Base-by-base conservation (phyloP, 2,888 invertebrate species). In the Drosophila algonquin region DNA sequence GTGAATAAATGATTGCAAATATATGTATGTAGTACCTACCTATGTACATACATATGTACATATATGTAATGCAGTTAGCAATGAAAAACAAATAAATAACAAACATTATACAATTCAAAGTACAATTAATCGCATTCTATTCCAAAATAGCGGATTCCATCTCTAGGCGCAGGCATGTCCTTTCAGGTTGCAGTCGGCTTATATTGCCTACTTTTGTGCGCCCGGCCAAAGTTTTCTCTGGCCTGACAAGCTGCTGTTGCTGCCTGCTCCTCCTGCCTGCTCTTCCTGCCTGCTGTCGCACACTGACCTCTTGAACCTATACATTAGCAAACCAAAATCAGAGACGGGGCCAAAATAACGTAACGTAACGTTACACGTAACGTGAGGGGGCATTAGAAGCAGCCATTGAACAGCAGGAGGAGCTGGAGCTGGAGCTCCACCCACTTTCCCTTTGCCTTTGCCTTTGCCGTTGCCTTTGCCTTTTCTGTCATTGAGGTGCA, bases 401-500 rank as follows among this genome's bases (percentile, higher is more conserved):
- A 78, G 71, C 57, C 61, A 63, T 65, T 63, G 21, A 16, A 27
- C 27, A 55, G 21, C 45, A 9, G 44, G 21, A 44, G 18, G 2
- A 40, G 8, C 6, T 5, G 32, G 18, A 16, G 46, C 46, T 32
- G 61, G 30, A 46, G 10, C 56, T 16, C 50, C 44, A 73, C 76
- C 59, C 73, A 21, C 81, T 67, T 53, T 72, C 73, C 64, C 40
- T 40, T 40, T 40, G 40, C 2, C 40, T 40, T 40, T 40, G 40
- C 2, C 32, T 32, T 32, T 32, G 32, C 32, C 10, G 12, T 32
- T 32, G 32, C 32, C 35, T 12, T 40, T 71, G 79, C 77, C 81
- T 79, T 81, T 87, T 81, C 84, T 85, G 85, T 86, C 85, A 85
- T 86, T 85, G 87, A 85, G 88, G 85, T 85, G 85, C 85, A 85